Base-by-base conservation (phyloP, 2,113 vertebrate genomes). In the Pachyramphus minor region DNA sequence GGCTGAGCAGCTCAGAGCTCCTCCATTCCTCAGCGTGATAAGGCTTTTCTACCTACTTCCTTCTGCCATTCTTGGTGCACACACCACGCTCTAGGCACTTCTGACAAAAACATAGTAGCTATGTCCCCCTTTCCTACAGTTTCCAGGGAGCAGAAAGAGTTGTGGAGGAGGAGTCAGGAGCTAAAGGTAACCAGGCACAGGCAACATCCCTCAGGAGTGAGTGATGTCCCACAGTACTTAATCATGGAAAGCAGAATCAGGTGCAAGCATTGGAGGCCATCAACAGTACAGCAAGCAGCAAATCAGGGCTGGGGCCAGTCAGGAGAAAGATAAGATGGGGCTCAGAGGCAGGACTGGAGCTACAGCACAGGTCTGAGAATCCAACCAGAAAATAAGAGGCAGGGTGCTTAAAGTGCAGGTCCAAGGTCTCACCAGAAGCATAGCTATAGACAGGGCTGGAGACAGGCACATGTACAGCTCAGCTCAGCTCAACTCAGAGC, bases 371-470 rank as follows among this genome's bases (percentile, higher is more conserved):
- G 2, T 42, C 15, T 39, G 23, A 47, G 50, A 41, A 8, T 53
- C 12, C 60, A 37, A 18, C 5, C 16, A 59, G 22, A 87, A 53
- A 47, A 41, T 4, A 77, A 8, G 11, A 56, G 11, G 31, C 17
- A 73, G 28, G 3, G 16, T 55, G 13, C 22, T 39, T 41, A 23
- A 19, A 59, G 12, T 4, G 20, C 3, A 35, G n/a, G 42, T 17
- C 23, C 24, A 58, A 72, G 18, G 20, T 25, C 6, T 7, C 8
- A 27, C 4, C 18, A 56, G 27, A 56, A 37, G 4, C 12, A n/a
- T 5, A 44, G 13, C 19, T 4, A 27, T 0, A 33, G n/a, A 23
- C 2, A 4, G 1, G 4, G 3, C 12, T 35, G 1, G 12, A 73
- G 11, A 39, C 3, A 44, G 11, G 3, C 10, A 5, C 6, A 13